Evolutionary conservation across 2,888 invertebrate genomes (phyloP), one percentile per base, ranked within the genome.

Genomic region (Andrena chrysosceles): DNA sequence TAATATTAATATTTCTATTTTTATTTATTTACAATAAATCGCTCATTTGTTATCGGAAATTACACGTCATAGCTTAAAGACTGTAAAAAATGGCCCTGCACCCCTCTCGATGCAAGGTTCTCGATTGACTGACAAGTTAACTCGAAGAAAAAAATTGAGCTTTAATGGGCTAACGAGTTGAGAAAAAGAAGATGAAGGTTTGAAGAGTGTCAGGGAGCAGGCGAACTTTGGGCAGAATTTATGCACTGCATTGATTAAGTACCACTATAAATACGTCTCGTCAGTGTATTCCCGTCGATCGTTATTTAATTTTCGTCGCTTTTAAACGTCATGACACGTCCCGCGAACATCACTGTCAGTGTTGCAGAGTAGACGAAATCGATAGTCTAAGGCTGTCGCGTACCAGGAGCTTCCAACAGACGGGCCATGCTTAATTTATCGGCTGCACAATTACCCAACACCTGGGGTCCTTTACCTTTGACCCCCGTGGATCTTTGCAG

Each of bases 381-480:
- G 77, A 87, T 88, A 85, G 29, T 59, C 69, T 68, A 52, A 74
- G 69, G 35, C 82, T 81, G 84, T 63, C 75, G 26, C 73, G 48
- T 63, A 73, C 64, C 54, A 60, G 42, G 64, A 56, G 20, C 72
- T 68, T 29, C 73, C 33, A 56, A 60, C 76, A 29, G 79, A 79
- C 77, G 52, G 62, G 26, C 33, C 68, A n/a, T 59, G 71, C 75
- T 79, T 84, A 81, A 88, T 85, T 83, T 69, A 83, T 68, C 64
- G 26, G 8, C 62, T 62, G 35, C 54, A 60, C 70, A 83, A 81
- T 78, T 77, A 79, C 2, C 62, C 33, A 20, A 16, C 49, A 2
- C 4, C 42, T 42, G 2, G 33, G 85, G 82, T 88, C 80, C 4
- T 87, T 85, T 26, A 88, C 82, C 88, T 88, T 48, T 84, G 88